Base-by-base conservation (phyloP, 2,113 vertebrate species). In the Pachyramphus minor region DNA sequence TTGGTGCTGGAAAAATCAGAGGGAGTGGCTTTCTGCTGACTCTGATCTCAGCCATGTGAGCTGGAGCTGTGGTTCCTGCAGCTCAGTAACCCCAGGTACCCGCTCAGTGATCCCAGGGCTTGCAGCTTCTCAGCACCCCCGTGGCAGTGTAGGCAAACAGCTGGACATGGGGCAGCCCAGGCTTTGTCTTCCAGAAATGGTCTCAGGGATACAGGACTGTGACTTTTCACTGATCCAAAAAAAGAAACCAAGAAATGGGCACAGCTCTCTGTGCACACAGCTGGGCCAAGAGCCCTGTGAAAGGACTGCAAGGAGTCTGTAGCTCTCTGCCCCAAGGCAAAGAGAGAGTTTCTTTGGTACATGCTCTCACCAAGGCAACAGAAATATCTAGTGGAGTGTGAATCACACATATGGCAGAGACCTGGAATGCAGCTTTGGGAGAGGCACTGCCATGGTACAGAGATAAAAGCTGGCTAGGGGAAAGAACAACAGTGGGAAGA, bases 331-430 rank as follows among this genome's bases (percentile, higher is more conserved):
- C n/a, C 19, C n/a, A 62, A 9, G 31, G 37, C 66, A 71, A 35
- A 78, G 25, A 78, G 22, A 66, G 13, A 71, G 58, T 81, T 62
- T 87, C 14, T 93, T 73, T 3, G 0, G 50, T 30, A 87, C 55
- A 14, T 93, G 60, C 31, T 69, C 28, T 87, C 68, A 87, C 75
- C 77, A 94, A 84, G 50, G 84, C 68, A 89, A 87, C 68, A 81
- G 75, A 72, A 76, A 53, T 72, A 76, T 59, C 6, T 93, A 62
- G 39, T 28, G 58, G 58, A 35, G 30, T 85, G 66, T 88, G 83
- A 90, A 66, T 85, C 47, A 68, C 62, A 63, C 22, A 24, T 11
- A 77, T 55, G 44, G 53, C 39, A 83, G 47, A 44, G 58, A 63
- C 35, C 35, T 30, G 35, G 49, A 85, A 90, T 37, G 35, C 33